phyloP scores from a whole-genome alignment of 1,140 invertebrate genomes.

The Aphaenogaster rudis region DNA sequence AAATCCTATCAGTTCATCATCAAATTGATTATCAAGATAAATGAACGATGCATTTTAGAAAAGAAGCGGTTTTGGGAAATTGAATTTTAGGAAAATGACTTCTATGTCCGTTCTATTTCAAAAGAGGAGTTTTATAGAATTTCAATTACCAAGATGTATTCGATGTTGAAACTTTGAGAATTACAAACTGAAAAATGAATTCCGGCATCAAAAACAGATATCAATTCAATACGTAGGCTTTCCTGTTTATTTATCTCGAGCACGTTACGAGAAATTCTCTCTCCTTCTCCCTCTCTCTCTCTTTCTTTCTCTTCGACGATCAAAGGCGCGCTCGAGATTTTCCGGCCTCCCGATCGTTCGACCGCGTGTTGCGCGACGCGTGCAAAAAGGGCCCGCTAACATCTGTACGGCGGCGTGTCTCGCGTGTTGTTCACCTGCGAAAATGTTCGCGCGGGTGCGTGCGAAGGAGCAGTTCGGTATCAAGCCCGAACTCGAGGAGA shows the following conservation, averaged over 20 bases:
- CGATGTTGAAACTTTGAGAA: neutral
- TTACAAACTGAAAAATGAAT: neutral
- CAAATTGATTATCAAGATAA: neutral
- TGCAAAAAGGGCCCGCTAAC: constrained; percentile 47
- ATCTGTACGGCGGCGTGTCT: constrained; percentile 53
- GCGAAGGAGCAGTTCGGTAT: constrained; percentile 64
- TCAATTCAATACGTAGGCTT: neutral
- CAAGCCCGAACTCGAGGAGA: constrained; percentile 42
- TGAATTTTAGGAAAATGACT: neutral
- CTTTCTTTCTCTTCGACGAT: neutral
- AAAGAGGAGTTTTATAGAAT: neutral
- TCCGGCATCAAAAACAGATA: neutral
- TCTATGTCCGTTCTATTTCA: neutral
- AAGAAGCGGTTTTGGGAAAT: neutral
- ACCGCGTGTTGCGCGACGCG: constrained; percentile 18
- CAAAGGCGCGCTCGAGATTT: constrained; percentile 35
- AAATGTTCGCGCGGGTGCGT: constrained; percentile 71
- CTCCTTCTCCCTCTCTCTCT: neutral
- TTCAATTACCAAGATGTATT: neutral
- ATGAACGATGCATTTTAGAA: neutral
- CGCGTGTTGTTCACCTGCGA: constrained; percentile 69
- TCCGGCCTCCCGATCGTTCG: constrained; percentile 27
- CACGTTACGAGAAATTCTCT: neutral
- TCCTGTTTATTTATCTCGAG: constrained; percentile 14
- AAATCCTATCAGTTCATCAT: neutral